Evolutionary conservation across 2,113 vertebrate species (phyloP).

Genomic region (Anhinga anhinga): DNA sequence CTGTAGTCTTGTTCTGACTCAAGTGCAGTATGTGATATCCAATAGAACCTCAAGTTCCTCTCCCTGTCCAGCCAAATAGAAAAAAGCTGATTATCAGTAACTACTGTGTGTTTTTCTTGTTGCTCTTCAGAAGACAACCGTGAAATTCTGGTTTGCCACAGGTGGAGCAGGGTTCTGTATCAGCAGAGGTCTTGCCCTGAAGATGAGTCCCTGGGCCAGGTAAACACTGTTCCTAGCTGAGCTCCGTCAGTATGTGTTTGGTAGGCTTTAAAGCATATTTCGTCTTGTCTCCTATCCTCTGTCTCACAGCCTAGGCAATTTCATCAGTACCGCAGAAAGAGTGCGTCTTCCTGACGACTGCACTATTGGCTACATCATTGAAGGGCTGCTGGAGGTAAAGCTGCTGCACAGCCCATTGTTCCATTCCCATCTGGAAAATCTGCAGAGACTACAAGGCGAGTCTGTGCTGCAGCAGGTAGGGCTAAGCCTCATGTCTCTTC

Average conservation of each 20-base stretch:
- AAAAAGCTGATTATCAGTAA: background rate
- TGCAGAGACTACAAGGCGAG: slow-evolving; percentile 81
- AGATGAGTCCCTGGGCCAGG: slow-evolving; percentile 99
- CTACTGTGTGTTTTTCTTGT: background rate
- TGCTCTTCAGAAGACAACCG: slow-evolving; percentile 74
- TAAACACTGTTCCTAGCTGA: slow-evolving; percentile 29
- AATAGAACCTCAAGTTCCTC: background rate
- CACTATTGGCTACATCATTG: slow-evolving; percentile 95
- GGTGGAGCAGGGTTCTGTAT: slow-evolving; percentile 98
- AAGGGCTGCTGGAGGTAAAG: slow-evolving; percentile 88
- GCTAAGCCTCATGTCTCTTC: background rate
- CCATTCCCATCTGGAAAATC: slow-evolving; percentile 95
- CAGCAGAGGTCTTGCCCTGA: slow-evolving; percentile 93
- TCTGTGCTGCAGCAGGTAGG: slow-evolving; percentile 84
- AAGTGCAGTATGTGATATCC: background rate
- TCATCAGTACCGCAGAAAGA: slow-evolving; percentile 95
- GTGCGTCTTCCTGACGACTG: slow-evolving; percentile 95
- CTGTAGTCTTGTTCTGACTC: background rate
- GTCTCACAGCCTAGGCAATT: slow-evolving; percentile 87
- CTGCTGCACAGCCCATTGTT: slow-evolving; percentile 86
- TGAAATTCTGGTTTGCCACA: slow-evolving; percentile 98
- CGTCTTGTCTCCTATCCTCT: background rate
- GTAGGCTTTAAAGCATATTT: background rate
- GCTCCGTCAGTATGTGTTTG: background rate
- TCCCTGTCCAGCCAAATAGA: background rate